These are phyloP conservation scores for Odontophorus gujanensis DNA, from an alignment of 2,113 vertebrate genomes.

Conservation along the genomic window DNA sequence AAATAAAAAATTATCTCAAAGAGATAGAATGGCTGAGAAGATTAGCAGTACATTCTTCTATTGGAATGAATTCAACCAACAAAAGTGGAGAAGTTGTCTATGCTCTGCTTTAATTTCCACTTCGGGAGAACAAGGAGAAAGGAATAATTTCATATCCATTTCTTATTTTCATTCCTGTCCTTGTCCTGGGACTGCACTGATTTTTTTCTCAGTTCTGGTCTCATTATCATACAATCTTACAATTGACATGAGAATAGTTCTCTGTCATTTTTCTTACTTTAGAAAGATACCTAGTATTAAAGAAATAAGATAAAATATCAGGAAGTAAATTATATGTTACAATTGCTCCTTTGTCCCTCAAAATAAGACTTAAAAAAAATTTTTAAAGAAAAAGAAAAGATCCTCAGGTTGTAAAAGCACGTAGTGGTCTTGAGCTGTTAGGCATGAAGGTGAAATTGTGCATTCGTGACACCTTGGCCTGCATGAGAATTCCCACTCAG, in stretches of 20 bases:
- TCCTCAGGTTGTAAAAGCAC: background rate
- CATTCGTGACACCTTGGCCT: background rate
- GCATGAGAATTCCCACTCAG: background rate
- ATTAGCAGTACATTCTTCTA: background rate
- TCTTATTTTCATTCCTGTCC: background rate
- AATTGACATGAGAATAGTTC: conserved; percentile 12
- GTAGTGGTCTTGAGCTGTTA: background rate
- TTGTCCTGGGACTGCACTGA: background rate
- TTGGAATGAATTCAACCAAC: background rate
- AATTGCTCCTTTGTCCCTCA: background rate
- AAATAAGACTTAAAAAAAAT: no score
- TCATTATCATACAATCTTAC: background rate
- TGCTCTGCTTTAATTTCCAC: background rate
- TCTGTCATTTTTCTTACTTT: conserved; percentile 1
- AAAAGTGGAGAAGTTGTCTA: background rate
- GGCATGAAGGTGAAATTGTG: background rate
- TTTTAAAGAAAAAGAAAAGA: background rate
- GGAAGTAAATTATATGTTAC: background rate
- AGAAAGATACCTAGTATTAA: conserved; percentile 15
- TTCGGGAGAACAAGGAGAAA: background rate
- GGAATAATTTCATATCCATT: background rate
- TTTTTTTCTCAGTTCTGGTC: background rate
- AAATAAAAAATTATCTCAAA: background rate
- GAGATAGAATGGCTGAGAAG: background rate
- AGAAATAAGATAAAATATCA: background rate